Evolutionary conservation across 1,140 invertebrate species (phyloP), one percentile per base, ranked within the genome.

Genomic region (Zaprionus tsacasi): DNA sequence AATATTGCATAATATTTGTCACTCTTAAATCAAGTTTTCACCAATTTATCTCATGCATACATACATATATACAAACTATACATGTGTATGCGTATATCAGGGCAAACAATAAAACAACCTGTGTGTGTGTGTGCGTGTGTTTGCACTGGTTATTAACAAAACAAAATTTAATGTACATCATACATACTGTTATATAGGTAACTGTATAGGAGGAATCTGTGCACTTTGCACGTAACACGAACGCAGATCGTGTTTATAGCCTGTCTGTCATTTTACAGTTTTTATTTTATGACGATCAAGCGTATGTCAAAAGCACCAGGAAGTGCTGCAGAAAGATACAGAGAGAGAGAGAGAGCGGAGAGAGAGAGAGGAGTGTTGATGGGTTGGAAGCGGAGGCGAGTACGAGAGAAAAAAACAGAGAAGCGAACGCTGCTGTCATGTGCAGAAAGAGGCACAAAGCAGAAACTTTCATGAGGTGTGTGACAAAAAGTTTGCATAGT

Each of bases 401-500:
- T 36, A 21, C 12, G 17, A 38, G 10, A 5, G 60, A 7, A 21
- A 64, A 3, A 54, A 15, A 15, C 45, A 21, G 40, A 50, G 17
- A 12, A 10, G 55, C 30, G 43, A 30, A 35, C 56, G 15, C 36
- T 58, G 56, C 36, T 58, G 56, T 58, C 35, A 38, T 40, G 57
- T 58, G 30, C 48, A 54, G 45, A 50, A 5, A 50, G 45, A 25
- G 17, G 5, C 15, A 48, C 48, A 64, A 36, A 61, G 56, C 52
- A 35, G 40, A 35, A 50, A 64, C 40, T 70, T 61, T 45, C 58
- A 52, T 59, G 1, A 59, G 43, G 36, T 69, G 59, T 63, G 35
- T 55, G 67, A 33, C 58, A 63, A 30, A 76, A 71, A 81, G 69
- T 86, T 79, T 78, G 55, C 63, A 80, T 83, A 76, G 61, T 43